These are phyloP conservation scores for Bradysia coprophila DNA, from an alignment of 1,140 invertebrate genomes.

Conservation along the genomic window DNA sequence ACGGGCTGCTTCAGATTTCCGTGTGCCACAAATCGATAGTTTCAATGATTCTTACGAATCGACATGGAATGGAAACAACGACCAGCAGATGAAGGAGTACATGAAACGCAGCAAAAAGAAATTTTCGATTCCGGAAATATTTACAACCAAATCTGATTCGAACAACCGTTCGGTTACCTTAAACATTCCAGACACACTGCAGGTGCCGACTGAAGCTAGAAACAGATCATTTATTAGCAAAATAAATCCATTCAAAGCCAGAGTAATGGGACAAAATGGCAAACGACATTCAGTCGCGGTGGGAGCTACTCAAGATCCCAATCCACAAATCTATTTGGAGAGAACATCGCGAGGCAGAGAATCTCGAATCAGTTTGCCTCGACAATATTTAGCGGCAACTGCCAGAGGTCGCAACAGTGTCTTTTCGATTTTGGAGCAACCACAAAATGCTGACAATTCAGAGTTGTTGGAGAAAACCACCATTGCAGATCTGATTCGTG, in stretches of 20 bases:
- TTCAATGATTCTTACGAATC: constrained; percentile 9
- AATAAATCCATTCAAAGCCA: constrained; percentile 9
- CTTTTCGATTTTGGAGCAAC: constrained; percentile 30
- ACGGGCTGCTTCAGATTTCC: constrained; percentile 26
- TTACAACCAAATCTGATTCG: not conserved
- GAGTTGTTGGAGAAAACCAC: constrained; percentile 55
- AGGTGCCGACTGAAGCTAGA: not conserved
- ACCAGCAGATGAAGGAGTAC: constrained; percentile 6
- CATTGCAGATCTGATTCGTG: constrained; percentile 50
- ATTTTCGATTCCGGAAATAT: not conserved
- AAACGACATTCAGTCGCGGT: not conserved
- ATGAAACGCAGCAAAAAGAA: constrained; percentile 2
- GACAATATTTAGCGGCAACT: constrained; percentile 19
- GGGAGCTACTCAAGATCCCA: too few species aligned
- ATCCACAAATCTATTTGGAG: not conserved
- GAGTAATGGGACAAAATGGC: not conserved
- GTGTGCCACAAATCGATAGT: constrained; percentile 10
- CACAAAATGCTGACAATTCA: constrained; percentile 32
- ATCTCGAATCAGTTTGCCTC: not conserved
- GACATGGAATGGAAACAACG: constrained; percentile 20
- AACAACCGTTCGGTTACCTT: not conserved
- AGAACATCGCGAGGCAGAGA: not conserved
- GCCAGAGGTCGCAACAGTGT: constrained; percentile 30
- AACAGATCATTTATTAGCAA: constrained; percentile 5
- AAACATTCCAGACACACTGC: not conserved